Evolutionary conservation across 2,797 vertebrate species (phyloP), one percentile per base, ranked within the genome.

Genomic region (Poecilia velifera): DNA sequence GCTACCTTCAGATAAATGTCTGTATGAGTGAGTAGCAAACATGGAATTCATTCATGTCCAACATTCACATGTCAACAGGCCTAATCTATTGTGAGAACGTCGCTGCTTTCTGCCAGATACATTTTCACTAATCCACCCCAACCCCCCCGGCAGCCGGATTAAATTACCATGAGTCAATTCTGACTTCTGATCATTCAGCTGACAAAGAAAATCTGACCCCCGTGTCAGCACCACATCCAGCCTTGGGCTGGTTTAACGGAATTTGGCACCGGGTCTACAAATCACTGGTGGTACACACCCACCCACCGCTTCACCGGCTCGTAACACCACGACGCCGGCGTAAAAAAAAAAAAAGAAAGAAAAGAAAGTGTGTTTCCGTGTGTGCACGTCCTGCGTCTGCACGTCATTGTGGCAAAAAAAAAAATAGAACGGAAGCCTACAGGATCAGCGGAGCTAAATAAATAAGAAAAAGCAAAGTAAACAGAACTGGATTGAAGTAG

Each of bases 151-250:
- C 89, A 75, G 73, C n/a, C 22, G 85, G 90, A 85, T 93, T 88
- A 82, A 84, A 89, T 94, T 91, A 89, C 92, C 85, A 89, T 88
- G 84, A 85, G 78, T 90, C 92, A 88, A 75, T 89, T 76, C 76
- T 41, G 16, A 88, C 84, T 82, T 87, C 86, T 90, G 84, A 90
- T 91, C 89, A 88, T 76, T 93, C 90, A 88, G 71, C 87, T 72
- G 71, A 70, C 53, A 86, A 79, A 84, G 83, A 88, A 81, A 82
- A 81, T 64, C 75, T 77, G 85, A 90, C 84, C 85, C 3, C 76
- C 25, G 80, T 83, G 81, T 86, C 80, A 76, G 83, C 0, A 6
- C 76, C 82, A 41, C 85, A 74, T 72, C 81, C 46, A 18, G 79
- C 91, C 84, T 75, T 6, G 20, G 84, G 92, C 85, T 90, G 91